Evolutionary conservation across 2,113 vertebrate genomes (phyloP), one percentile per base, ranked within the genome.

Genomic region (Phasianus colchicus): DNA sequence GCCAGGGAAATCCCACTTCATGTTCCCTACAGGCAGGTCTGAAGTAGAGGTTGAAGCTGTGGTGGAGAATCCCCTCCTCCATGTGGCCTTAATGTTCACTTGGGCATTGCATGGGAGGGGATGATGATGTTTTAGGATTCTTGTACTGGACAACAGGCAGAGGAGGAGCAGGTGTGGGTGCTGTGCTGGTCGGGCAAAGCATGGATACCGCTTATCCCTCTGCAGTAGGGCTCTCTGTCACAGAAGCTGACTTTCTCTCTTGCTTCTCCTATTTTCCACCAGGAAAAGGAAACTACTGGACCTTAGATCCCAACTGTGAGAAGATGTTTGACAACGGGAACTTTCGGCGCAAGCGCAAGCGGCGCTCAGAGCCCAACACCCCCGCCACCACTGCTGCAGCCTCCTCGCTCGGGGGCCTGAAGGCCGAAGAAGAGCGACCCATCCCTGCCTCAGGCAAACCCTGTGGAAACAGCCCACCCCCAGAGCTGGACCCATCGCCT

Each of bases 291-390:
- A 99, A 99, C 94, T 99, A 99, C 93, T 99, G 99, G 99, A 99
- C 99, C 17, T 95, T 99, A 91, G 99, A 99, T 91, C 99, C 99
- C 25, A 99, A 99, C 98, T 99, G 99, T 60, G 99, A 99, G 94
- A 99, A 99, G 95, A 99, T 99, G 99, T 99, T 99, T 77, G 99
- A 99, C 95, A 99, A 99, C 0, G 99, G 99, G 20, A 99, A 99
- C 91, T 99, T 99, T 96, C 99, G 99, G 9, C 95, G 99, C 94
- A 99, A 99, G 85, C 98, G 99, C 79, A 99, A 99, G 96, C 98
- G 99, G 29, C 98, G 99, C 34, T 98, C 99, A 0, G 99, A 99
- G 78, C 96, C 98, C 42, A 97, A 90, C 17, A 21, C 89, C 30
- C 89, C 97, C 2, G 45, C 97, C 0, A 95, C 96, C 0, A 60